Base-by-base conservation (phyloP, 1,140 invertebrate species). In the Calycopis cecrops region DNA sequence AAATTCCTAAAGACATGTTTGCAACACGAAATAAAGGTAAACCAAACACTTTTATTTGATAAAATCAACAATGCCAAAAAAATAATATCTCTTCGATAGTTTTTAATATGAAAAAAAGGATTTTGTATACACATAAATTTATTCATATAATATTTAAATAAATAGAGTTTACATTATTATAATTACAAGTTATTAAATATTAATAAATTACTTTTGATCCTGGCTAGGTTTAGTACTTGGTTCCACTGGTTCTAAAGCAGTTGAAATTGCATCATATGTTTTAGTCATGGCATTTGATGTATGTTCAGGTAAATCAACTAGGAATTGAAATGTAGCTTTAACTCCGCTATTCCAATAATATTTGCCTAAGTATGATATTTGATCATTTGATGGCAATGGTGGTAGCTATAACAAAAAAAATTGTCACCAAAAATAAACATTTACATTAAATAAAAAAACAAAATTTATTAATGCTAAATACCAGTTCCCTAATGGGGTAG, bases 281-380 rank as follows among this genome's bases (percentile, higher is more conserved):
- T 76, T 85, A 62, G 17, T 64, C 57, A 63, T 75, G 67, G 76
- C 84, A 88, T 76, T 81, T 57, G 57, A 61, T 33, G 61, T 75
- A 59, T 89, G 79, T 57, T 74, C 73, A 4, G 89, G 90, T 10
- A 90, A 67, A 63, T 90, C 67, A 7, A 81, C 67, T 10, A 90
- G 57, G 67, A 90, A 90, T 50, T 67, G 72, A 59, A 90, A 90
- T 63, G 88, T 87, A 33, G 83, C 58, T 69, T 88, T 87, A 0
- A 91, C 88, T 58, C 89, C 89, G 73, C 68, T 69, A 63, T 91
- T 91, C 89, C 89, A 91, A 59, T 88, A 90, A 59, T 89, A 80
- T 70, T 88, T 88, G 47, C 85, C 83, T 54, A 88, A 59, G 67
- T 89, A 87, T 48, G 83, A 79, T 42, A 88, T 49, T 69, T 82